A percentile compares a stretch with the other conserved stretches of the same genome.
Conservation (phyloP, 2,888 invertebrate genomes). For the Lepidochitona cinerea region DNA sequence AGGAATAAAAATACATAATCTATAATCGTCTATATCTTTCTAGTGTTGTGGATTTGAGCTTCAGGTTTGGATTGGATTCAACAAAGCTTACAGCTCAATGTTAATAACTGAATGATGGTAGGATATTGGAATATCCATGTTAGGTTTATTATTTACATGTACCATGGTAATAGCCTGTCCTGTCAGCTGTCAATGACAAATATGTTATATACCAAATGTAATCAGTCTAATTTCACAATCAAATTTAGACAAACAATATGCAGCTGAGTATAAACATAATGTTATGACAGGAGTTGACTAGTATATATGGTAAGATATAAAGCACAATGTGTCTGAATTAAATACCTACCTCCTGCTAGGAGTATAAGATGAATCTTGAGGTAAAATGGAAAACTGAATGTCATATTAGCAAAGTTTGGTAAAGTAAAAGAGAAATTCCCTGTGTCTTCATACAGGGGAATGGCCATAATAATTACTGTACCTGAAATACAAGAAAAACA, state of each 20-base stretch:
- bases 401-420: slow-evolving; percentile 88
- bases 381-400: slow-evolving; percentile 87
- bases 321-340: neutral
- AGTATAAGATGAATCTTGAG: slow-evolving; percentile 84
- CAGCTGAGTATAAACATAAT: neutral
- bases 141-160: no score
- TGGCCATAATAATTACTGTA: slow-evolving; percentile 76
- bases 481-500: slow-evolving; percentile 65
- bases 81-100: no score
- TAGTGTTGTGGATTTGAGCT: no score
- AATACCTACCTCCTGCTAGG: slow-evolving; percentile 78
- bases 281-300: neutral
- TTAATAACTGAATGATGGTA: no score
- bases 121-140: no score
- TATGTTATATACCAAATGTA: no score
- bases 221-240: no score
- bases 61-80: no score
- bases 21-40: no score
- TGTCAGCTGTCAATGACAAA: neutral
- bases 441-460: slow-evolving; percentile 91
- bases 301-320: neutral
- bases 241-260: no score
- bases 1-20: no score
- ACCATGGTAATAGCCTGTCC: no score
- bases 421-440: slow-evolving; percentile 81